Base-by-base conservation (phyloP, 37 sponge, comb jelly and placozoan species). In the Aplysina aerophoba region DNA sequence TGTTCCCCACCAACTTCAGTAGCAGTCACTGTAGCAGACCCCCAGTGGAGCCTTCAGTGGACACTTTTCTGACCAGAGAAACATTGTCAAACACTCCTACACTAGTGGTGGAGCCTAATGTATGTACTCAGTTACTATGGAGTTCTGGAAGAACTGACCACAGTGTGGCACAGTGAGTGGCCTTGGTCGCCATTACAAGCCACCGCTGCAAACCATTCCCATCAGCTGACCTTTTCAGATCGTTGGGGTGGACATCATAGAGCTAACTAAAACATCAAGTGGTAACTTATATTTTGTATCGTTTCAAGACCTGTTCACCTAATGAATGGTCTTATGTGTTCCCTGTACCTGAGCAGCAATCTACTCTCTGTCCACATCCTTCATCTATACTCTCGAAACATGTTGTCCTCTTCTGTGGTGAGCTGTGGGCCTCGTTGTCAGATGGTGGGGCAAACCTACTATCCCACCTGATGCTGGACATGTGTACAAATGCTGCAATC, bases 31-130 rank as follows among this genome's bases (percentile, higher is more conserved):
- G 84, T 33, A 83, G 40, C 61, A 87, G 74, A 30, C 6, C 79
- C 87, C 86, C 73, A 25, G 57, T 21, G 87, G 91, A n/a, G 31
- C 22, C 31, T 31, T 77, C 24, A 38, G 56, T 14, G 91, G 88
- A 0, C 91, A 90, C 37, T 90, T 90, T 73, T 90, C 88, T n/a
- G 87, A 80, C 16, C 79, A 84, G 0, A 34, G 84, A 1, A 22
- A 87, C 34, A 83, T 74, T 57, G 44, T 35, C 33, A 38, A 89
- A 13, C 5, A 86, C 2, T 25, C 12, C 38, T 21, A n/a, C 33
- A 55, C 20, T 83, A 87, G 87, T 89, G 89, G 89, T 92, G 93
- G 89, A 58, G 67, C 16, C 64, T n/a, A n/a, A n/a, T n/a, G 87
- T 0, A 87, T 91, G 92, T 91, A 40, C 37, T 1, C 14, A 16